These are phyloP conservation scores for Agrenia bidenticulata DNA, from an alignment of 2,888 invertebrate species.

Conservation along the genomic window DNA sequence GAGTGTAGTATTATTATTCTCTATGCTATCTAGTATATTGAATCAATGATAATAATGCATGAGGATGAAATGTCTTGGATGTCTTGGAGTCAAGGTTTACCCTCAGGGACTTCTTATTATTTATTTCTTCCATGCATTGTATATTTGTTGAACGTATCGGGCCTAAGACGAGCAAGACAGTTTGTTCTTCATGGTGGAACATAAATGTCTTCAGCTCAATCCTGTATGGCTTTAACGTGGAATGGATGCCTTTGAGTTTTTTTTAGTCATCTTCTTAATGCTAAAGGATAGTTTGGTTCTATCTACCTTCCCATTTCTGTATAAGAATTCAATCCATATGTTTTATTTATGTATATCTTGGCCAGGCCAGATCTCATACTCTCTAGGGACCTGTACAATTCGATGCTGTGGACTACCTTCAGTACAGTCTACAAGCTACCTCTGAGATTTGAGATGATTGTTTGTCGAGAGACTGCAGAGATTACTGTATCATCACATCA, in stretches of 20 bases:
- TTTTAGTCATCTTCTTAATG: too few species aligned
- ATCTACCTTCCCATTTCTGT: background rate
- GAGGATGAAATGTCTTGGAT: background rate
- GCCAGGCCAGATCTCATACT: background rate
- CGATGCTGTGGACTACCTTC: background rate
- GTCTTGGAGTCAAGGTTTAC: slow-evolving; percentile 8
- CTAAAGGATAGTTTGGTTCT: too few species aligned
- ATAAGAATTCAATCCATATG: background rate
- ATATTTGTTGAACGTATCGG: background rate
- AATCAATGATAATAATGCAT: slow-evolving; percentile 6
- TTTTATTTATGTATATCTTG: slow-evolving; percentile 1
- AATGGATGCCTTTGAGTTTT: too few species aligned
- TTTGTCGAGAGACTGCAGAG: too few species aligned
- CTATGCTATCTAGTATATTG: background rate
- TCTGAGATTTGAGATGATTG: background rate
- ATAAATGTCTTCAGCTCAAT: too few species aligned
- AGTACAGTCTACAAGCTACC: background rate
- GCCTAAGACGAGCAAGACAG: too few species aligned
- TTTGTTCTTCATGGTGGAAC: too few species aligned
- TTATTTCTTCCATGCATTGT: background rate
- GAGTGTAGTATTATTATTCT: too few species aligned
- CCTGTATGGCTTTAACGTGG: too few species aligned
- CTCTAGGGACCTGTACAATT: background rate
- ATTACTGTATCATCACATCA: too few species aligned
- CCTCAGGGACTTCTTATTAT: slow-evolving; percentile 3